Percentiles rank a stretch among this genome's conserved stretches.
phyloP scores from a whole-genome alignment of 64 coral and sea anemone genomes.

The Exaiptasia diaphana region DNA sequence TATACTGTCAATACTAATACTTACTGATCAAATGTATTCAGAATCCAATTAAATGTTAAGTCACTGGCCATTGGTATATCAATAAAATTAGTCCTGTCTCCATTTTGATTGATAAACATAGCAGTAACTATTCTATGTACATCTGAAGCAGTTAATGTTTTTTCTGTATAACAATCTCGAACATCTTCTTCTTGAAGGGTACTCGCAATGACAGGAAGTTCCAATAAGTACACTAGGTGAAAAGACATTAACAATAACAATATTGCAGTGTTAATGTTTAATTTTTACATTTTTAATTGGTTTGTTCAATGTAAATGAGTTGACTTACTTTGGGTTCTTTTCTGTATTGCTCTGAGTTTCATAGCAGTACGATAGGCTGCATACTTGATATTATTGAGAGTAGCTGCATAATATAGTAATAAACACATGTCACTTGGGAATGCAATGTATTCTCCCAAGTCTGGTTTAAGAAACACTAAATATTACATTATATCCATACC shows the following conservation, averaged over 20 bases:
- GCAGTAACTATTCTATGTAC: conserved; percentile 50
- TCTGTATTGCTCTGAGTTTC: conserved; percentile 95
- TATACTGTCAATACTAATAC: too few species aligned
- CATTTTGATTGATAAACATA: conserved; percentile 78
- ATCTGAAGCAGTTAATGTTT: conserved; percentile 46
- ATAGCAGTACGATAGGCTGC: conserved; percentile 94
- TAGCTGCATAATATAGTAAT: conserved; percentile 41
- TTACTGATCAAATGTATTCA: conserved; percentile 98
- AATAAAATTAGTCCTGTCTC: conserved; percentile 24
- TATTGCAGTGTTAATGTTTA: not conserved
- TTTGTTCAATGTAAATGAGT: not conserved
- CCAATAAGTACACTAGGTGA: conserved; percentile 69
- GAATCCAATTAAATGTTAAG: conserved; percentile 80
- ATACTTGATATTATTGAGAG: conserved; percentile 92
- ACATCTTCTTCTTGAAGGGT: conserved; percentile 63
- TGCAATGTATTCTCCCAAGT: not conserved
- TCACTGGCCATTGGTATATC: conserved; percentile 78
- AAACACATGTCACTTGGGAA: too few species aligned
- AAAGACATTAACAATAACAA: not conserved
- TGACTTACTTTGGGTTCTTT: conserved; percentile 83
- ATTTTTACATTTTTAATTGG: not conserved
- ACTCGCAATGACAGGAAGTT: conserved; percentile 41
- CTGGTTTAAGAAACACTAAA: not conserved
- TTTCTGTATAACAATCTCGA: conserved; percentile 59
- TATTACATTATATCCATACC: conserved; percentile 22